Percentiles rank a stretch among this genome's conserved stretches.
phyloP scores from a whole-genome alignment of 1,140 invertebrate species.

The Lordiphosa mommai region DNA sequence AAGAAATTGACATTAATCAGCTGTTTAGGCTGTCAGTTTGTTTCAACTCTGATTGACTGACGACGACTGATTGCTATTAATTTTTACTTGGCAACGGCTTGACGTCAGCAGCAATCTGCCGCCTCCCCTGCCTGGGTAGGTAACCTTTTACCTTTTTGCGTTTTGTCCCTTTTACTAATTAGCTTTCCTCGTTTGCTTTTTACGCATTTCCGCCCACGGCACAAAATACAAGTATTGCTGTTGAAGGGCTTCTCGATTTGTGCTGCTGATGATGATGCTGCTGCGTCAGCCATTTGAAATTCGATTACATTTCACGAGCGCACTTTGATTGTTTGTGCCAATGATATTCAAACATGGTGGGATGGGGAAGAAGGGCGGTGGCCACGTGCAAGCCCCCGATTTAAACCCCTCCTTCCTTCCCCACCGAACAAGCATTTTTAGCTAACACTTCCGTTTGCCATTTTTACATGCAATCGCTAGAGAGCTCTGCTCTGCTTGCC shows the following conservation, averaged over 20 bases:
- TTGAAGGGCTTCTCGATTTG: neutral
- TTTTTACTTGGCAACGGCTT: conserved; percentile 21
- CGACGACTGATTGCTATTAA: conserved; percentile 24
- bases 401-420: neutral
- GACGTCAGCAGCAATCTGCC: conserved; percentile 37
- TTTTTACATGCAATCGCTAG: conserved; percentile 46
- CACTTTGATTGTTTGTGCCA: conserved; percentile 45
- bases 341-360: conserved; percentile 30
- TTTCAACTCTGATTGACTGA: neutral
- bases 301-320: conserved; percentile 23
- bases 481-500: conserved; percentile 35
- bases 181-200: conserved; percentile 30
- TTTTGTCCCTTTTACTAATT: conserved; percentile 44
- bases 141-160: conserved; percentile 32
- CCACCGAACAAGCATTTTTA: conserved; percentile 19
- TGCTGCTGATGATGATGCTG: conserved; percentile 13
- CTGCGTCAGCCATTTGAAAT: conserved; percentile 32
- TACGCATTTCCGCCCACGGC: conserved; percentile 37
- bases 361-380: conserved; percentile 2
- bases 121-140: conserved; percentile 3
- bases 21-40: conserved; percentile 37
- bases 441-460: conserved; percentile 61
- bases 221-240: conserved; percentile 4
- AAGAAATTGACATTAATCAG: conserved; percentile 40
- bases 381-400: conserved; percentile 17